These are phyloP conservation scores for Dynastes maya DNA, from an alignment of 2,888 invertebrate genomes.

Conservation along the genomic window DNA sequence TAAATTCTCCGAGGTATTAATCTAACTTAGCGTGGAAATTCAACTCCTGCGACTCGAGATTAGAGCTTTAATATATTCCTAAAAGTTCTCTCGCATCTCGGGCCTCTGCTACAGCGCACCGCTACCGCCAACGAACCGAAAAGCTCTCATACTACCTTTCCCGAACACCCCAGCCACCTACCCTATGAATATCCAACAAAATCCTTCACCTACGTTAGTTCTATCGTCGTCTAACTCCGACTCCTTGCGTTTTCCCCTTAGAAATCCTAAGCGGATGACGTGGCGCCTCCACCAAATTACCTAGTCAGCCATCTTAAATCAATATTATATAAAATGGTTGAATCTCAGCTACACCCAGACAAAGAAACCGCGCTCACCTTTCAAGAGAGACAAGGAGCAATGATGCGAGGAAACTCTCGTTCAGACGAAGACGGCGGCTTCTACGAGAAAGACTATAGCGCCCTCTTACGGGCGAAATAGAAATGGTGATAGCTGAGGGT, in stretches of 20 bases:
- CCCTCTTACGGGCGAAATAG: conserved; percentile 48
- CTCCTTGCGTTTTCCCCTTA: conserved; percentile 14
- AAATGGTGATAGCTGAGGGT: conserved; percentile 53
- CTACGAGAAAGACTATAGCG: conserved; percentile 51
- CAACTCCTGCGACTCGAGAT: conserved; percentile 70
- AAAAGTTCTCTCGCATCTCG: conserved; percentile 67
- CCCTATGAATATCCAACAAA: background rate
- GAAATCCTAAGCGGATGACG: conserved; percentile 23
- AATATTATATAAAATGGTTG: conserved; percentile 71
- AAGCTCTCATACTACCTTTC: conserved; percentile 21
- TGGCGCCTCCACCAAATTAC: conserved; percentile 55
- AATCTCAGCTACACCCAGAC: conserved; percentile 68
- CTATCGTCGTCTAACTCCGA: conserved; percentile 51
- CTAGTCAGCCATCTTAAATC: conserved; percentile 69
- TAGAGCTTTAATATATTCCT: conserved; percentile 71
- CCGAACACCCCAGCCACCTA: conserved; percentile 19
- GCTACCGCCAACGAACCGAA: conserved; percentile 61
- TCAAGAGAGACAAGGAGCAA: conserved; percentile 61
- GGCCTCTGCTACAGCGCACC: conserved; percentile 49
- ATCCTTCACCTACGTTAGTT: conserved; percentile 13
- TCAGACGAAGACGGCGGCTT: conserved; percentile 57
- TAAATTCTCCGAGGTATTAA: conserved; percentile 72
- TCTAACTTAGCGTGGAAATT: conserved; percentile 72
- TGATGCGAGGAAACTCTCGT: conserved; percentile 48
- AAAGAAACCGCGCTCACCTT: conserved; percentile 67